phyloP scores from a whole-genome alignment of 2,113 vertebrate species.

The Gorsachius goisagi region DNA sequence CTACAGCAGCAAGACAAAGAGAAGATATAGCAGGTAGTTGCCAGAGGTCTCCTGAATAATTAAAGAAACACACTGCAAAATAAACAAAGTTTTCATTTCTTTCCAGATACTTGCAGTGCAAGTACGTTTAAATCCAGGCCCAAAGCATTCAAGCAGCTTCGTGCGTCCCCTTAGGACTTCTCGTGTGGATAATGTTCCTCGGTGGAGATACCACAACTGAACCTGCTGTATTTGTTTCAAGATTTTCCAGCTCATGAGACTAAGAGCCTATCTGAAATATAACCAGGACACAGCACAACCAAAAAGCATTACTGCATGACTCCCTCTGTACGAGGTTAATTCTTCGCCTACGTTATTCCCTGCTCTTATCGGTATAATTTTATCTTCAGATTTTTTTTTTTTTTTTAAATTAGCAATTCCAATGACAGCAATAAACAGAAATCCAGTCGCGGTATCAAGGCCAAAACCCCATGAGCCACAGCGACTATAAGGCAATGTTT shows the following conservation, averaged over 20 bases:
- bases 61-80: neutral
- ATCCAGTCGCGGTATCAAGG: neutral
- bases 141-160: neutral
- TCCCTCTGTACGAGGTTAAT: neutral
- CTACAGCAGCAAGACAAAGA: neutral
- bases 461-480: neutral
- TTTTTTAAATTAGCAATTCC: neutral
- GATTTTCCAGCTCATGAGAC: conserved; percentile 25
- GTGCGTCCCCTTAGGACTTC: neutral
- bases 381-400: neutral
- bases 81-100: neutral
- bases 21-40: neutral
- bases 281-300: neutral
- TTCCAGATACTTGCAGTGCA: neutral
- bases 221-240: neutral
- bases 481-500: neutral
- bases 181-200: neutral
- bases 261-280: neutral
- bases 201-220: neutral
- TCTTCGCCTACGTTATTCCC: rapidly evolving
- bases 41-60: conserved; percentile 18
- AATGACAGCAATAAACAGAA: neutral
- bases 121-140: neutral
- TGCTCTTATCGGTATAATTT: neutral
- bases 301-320: neutral